A percentile compares a stretch with the other conserved stretches of the same genome.
phyloP scores from a whole-genome alignment of 2,113 vertebrate genomes.

The Paramormyrops kingsleyae region DNA sequence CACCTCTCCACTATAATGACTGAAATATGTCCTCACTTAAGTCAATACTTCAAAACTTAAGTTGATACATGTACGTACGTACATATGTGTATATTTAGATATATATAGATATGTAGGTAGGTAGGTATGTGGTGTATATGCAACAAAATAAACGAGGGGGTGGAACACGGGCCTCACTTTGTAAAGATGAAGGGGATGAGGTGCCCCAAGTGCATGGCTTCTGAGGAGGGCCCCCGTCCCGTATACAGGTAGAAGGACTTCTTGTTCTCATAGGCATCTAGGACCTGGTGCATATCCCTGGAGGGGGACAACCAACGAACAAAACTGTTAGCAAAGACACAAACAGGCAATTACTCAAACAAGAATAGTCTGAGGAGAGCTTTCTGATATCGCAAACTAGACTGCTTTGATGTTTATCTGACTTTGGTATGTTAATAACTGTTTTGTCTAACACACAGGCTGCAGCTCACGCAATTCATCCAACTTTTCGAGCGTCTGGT shows the following conservation, averaged over 20 bases:
- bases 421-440: not conserved
- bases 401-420: not conserved
- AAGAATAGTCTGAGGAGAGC: not conserved
- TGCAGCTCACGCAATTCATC: not conserved
- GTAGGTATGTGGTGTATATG: not conserved
- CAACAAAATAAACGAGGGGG: not conserved
- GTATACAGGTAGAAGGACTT: constrained; percentile 96
- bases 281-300: constrained; percentile 92
- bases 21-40: not conserved
- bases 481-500: not conserved
- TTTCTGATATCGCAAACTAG: not conserved
- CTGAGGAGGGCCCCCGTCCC: constrained; percentile 88
- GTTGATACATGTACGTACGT: not conserved
- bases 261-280: constrained; percentile 83
- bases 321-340: not conserved
- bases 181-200: constrained; percentile 94
- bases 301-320: constrained; percentile 1
- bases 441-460: not conserved
- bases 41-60: no score
- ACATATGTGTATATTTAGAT: not conserved
- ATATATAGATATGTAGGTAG: not conserved
- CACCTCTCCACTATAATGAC: not conserved
- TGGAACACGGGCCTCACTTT: constrained; percentile 68
- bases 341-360: not conserved
- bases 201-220: constrained; percentile 90